A percentile compares a stretch with the other conserved stretches of the same genome.
phyloP scores from a whole-genome alignment of 1,140 invertebrate species.

The Yoshiicerus persimilis region DNA sequence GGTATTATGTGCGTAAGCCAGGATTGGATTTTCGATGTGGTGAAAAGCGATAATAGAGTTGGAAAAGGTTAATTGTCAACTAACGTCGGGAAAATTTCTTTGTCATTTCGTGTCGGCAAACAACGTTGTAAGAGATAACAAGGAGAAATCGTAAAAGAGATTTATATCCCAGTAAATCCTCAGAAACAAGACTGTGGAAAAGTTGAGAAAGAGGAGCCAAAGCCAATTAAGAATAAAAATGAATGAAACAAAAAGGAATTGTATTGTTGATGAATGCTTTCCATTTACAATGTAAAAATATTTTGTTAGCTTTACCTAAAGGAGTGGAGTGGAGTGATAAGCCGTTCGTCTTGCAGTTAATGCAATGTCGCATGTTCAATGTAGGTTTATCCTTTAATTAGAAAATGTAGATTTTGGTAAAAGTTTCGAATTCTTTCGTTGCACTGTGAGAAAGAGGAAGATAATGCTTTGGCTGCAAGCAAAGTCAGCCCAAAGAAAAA shows the following conservation, averaged over 20 bases:
- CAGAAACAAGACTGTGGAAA: not conserved
- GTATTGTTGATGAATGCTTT: not conserved
- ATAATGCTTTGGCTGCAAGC: not conserved
- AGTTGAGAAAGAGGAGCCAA: not conserved
- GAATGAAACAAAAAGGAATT: not conserved
- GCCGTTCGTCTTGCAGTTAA: too few relatives aligned
- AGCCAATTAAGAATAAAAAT: not conserved
- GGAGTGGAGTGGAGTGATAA: too few relatives aligned
- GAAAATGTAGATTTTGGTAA: not conserved
- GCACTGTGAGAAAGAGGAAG: not conserved
- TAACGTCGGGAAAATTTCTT: not conserved
- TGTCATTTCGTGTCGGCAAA: constrained; percentile 4
- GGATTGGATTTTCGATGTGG: too few relatives aligned
- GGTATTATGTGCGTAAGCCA: too few relatives aligned
- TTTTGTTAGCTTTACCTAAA: too few relatives aligned
- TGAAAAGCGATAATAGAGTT: not conserved
- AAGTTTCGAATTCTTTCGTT: not conserved
- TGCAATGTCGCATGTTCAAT: not conserved
- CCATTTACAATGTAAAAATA: not conserved
- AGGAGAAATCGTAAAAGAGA: constrained; percentile 1
- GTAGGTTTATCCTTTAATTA: not conserved
- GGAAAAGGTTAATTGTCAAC: constrained; percentile 13
- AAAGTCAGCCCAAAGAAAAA: not conserved
- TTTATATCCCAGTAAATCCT: not conserved
- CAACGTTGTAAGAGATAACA: not conserved